These are phyloP conservation scores for Drosophila greeni DNA, from an alignment of 2,888 invertebrate genomes.

Conservation along the genomic window DNA sequence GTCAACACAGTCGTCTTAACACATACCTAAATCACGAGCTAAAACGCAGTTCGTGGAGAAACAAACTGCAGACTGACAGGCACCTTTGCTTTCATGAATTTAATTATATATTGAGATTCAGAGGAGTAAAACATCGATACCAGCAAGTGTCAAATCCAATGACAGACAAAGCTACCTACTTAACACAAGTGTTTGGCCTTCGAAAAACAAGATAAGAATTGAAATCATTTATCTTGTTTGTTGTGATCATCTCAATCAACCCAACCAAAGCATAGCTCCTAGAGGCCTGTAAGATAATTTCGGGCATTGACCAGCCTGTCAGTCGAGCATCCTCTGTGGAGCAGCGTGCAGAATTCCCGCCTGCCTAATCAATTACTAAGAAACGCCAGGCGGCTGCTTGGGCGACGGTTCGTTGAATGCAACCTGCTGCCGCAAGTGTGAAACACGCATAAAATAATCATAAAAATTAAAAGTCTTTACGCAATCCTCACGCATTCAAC, in stretches of 20 bases:
- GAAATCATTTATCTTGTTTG: not conserved
- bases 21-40: not conserved
- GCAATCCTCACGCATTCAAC: slow-evolving; percentile 54
- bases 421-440: slow-evolving; percentile 59
- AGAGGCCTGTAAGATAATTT: not conserved
- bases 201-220: not conserved
- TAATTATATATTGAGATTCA: slow-evolving; percentile 2
- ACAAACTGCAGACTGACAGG: slow-evolving; percentile 3
- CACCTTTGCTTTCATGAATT: slow-evolving; percentile 12
- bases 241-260: not conserved
- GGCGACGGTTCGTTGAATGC: slow-evolving; percentile 43
- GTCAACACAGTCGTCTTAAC: slow-evolving; percentile 3
- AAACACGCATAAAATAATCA: slow-evolving; percentile 69
- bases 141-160: not conserved
- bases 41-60: not conserved
- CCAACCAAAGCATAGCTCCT: not conserved
- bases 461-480: slow-evolving; percentile 63
- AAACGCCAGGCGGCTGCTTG: slow-evolving; percentile 18
- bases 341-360: slow-evolving; percentile 48
- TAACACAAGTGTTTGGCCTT: slow-evolving; percentile 1
- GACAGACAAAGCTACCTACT: not conserved
- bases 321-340: slow-evolving; percentile 16
- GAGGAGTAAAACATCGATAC: not conserved
- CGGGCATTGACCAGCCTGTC: slow-evolving; percentile 4
- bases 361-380: slow-evolving; percentile 54